These are phyloP conservation scores for Stomorhina lunata DNA, from an alignment of 2,888 invertebrate genomes.

Conservation along the genomic window DNA sequence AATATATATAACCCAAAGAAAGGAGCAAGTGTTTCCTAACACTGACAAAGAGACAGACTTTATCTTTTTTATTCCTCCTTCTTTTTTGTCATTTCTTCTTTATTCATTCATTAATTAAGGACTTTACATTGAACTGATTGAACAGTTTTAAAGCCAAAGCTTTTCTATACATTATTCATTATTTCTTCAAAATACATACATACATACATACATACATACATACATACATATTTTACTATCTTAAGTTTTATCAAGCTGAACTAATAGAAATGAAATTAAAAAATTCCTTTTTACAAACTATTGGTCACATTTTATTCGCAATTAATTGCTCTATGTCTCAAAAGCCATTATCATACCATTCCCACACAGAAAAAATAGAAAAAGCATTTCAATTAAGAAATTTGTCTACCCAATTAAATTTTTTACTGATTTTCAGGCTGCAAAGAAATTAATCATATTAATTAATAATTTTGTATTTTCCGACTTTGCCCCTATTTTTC, in stretches of 20 bases:
- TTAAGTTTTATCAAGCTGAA: conserved; percentile 56
- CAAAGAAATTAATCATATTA: too few relatives aligned
- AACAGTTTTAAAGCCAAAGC: conserved; percentile 10
- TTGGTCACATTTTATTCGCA: conserved; percentile 49
- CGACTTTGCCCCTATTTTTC: too few relatives aligned
- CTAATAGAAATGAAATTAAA: conserved; percentile 63
- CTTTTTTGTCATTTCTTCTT: not conserved
- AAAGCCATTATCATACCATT: conserved; percentile 44
- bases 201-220: too few relatives aligned
- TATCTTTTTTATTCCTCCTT: not conserved
- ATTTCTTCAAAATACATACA: too few relatives aligned
- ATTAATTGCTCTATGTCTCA: conserved; percentile 47
- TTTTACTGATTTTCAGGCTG: too few relatives aligned
- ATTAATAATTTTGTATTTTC: too few relatives aligned
- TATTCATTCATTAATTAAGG: conserved; percentile 41
- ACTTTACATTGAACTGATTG: conserved; percentile 30
- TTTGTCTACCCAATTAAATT: too few relatives aligned
- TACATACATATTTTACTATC: conserved; percentile 11
- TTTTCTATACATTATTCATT: not conserved
- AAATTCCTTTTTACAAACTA: conserved; percentile 58
- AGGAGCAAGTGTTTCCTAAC: not conserved
- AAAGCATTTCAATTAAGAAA: too few relatives aligned
- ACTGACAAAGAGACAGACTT: not conserved
- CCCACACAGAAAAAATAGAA: too few relatives aligned
- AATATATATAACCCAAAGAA: not conserved